A percentile compares a stretch with the other conserved stretches of the same genome.
Conservation (phyloP, 2,888 invertebrate genomes). For the Latrodectus hesperus region DNA sequence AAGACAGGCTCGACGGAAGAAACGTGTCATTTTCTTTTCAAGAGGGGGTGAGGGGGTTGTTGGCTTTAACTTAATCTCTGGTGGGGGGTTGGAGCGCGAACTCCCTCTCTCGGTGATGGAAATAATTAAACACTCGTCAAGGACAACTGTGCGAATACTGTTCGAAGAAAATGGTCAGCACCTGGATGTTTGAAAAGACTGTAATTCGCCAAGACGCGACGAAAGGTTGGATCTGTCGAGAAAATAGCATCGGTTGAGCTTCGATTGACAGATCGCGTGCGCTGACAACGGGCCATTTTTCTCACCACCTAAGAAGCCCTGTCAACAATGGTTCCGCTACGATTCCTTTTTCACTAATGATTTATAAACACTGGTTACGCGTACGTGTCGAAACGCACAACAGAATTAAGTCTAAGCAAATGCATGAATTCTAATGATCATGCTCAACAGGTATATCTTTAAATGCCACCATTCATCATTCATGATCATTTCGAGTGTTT, state of each 20-base stretch:
- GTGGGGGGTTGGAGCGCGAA: not conserved
- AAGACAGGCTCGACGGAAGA: constrained; percentile 6
- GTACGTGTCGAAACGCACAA: not conserved
- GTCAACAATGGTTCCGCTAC: not conserved
- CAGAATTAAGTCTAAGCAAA: no score
- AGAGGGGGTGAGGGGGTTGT: constrained; percentile 7
- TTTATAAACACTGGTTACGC: not conserved
- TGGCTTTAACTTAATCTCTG: constrained; percentile 1
- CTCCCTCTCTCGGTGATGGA: not conserved
- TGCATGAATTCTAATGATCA: no score
- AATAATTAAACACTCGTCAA: not conserved
- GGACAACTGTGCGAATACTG: not conserved
- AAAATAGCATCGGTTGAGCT: not conserved
- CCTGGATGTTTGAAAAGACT: not conserved
- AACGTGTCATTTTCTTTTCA: constrained; percentile 43
- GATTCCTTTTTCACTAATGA: not conserved
- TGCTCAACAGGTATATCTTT: no score
- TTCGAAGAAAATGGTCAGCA: not conserved
- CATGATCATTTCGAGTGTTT: no score
- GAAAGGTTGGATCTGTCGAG: not conserved
- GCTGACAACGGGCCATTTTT: not conserved
- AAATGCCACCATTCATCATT: no score
- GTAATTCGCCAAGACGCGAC: not conserved
- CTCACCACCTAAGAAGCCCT: not conserved
- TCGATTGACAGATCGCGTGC: constrained; percentile 1